phyloP scores from a whole-genome alignment of 2,113 vertebrate genomes.

The Phrynocephalus versicolor region DNA sequence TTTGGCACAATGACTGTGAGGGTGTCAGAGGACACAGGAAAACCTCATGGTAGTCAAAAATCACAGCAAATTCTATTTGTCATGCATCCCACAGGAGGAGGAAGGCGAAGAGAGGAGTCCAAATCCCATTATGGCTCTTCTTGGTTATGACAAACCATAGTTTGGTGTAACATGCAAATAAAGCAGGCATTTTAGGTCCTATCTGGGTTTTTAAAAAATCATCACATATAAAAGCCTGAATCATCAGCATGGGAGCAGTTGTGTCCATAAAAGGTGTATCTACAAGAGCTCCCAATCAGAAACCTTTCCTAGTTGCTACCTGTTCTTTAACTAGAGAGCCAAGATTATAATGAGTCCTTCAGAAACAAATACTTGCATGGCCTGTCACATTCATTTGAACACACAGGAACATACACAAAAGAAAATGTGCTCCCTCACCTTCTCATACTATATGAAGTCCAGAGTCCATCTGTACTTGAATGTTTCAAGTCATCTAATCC shows the following conservation, averaged over 20 bases:
- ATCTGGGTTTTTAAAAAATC: neutral
- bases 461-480: neutral
- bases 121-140: neutral
- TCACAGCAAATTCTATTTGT: no score
- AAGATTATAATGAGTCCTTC: slow-evolving; percentile 1
- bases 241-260: neutral
- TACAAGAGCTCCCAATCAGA: neutral
- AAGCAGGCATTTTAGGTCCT: neutral
- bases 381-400: slow-evolving; percentile 3
- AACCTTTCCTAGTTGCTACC: neutral
- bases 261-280: neutral
- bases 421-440: neutral
- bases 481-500: neutral
- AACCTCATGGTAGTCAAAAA: no score
- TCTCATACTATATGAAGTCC: slow-evolving; percentile 25
- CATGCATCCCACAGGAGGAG: neutral
- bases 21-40: no score
- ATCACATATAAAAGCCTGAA: neutral
- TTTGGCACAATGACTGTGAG: no score
- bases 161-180: neutral
- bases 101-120: neutral
- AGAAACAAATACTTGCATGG: neutral
- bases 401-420: slow-evolving; percentile 2
- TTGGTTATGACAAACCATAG: neutral
- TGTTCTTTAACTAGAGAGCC: neutral